A percentile compares a stretch with the other conserved stretches of the same genome.
phyloP scores from a whole-genome alignment of 2,113 vertebrate species.

The Clarias magur region DNA sequence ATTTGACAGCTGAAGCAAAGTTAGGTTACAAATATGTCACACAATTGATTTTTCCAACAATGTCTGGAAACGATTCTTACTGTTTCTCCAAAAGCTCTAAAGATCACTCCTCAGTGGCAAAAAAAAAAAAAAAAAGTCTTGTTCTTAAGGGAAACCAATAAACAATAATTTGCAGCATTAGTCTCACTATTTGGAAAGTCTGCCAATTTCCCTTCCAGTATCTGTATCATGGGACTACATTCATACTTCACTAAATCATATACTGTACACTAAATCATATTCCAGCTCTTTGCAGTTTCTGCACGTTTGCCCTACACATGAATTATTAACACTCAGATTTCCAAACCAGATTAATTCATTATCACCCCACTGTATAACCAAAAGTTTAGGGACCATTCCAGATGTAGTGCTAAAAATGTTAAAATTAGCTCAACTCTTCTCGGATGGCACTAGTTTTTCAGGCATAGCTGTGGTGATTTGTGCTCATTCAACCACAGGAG shows the following conservation, averaged over 20 bases:
- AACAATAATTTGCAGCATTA: neutral
- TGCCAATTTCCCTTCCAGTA: neutral
- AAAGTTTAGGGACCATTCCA: neutral
- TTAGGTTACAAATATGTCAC: neutral
- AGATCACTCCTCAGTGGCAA: neutral
- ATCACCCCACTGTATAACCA: neutral
- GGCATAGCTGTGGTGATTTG: neutral
- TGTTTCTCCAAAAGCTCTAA: neutral
- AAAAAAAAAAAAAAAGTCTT: neutral
- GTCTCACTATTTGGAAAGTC: neutral
- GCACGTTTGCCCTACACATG: neutral
- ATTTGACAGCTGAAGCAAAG: neutral
- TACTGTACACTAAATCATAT: neutral
- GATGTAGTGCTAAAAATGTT: neutral
- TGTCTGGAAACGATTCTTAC: neutral
- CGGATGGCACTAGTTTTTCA: neutral
- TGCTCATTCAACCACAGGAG: neutral
- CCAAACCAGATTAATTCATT: constrained; percentile 3
- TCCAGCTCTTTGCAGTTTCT: neutral
- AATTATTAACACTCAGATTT: constrained; percentile 31
- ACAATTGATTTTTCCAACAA: neutral
- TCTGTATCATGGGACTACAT: neutral
- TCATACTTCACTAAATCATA: neutral
- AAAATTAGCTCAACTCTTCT: neutral
- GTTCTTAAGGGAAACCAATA: neutral